Conservation (phyloP, 2,888 invertebrate genomes). For the Melieria crassipennis region DNA sequence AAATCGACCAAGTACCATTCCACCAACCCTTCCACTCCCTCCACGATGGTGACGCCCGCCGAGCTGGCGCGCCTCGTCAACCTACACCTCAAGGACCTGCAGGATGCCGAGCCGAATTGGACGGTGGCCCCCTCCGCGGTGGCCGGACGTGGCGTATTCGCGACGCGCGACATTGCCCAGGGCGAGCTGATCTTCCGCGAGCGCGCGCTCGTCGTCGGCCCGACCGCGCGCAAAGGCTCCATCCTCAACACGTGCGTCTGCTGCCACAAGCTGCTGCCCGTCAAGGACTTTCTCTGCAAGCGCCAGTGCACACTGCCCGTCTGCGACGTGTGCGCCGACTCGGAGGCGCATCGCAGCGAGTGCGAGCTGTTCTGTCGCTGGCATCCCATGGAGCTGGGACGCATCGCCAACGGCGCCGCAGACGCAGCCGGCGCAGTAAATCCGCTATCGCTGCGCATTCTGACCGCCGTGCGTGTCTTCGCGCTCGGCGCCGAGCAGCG, state of each 20-base stretch:
- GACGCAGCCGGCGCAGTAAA: conserved; percentile 46
- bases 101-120: conserved; percentile 68
- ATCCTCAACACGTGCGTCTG: conserved; percentile 72
- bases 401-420: not conserved
- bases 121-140: conserved; percentile 70
- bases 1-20: too few relatives aligned
- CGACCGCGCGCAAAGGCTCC: conserved; percentile 69
- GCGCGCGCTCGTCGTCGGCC: conserved; percentile 76
- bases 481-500: conserved; percentile 58
- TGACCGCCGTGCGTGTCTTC: conserved; percentile 61
- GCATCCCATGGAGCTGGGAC: conserved; percentile 67
- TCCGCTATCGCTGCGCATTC: conserved; percentile 57
- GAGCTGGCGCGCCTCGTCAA: conserved; percentile 60
- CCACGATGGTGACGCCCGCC: conserved; percentile 55
- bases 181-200: conserved; percentile 80
- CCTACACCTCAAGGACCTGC: conserved; percentile 59
- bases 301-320: conserved; percentile 76
- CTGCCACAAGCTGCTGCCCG: conserved; percentile 69
- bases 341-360: conserved; percentile 71
- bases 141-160: conserved; percentile 78
- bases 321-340: conserved; percentile 74
- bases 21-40: too few relatives aligned
- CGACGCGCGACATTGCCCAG: conserved; percentile 72
- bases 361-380: conserved; percentile 73
- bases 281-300: conserved; percentile 68